Percentiles rank a stretch among this genome's conserved stretches.
phyloP scores from a whole-genome alignment of 2,797 vertebrate genomes.

The Falco berigora region DNA sequence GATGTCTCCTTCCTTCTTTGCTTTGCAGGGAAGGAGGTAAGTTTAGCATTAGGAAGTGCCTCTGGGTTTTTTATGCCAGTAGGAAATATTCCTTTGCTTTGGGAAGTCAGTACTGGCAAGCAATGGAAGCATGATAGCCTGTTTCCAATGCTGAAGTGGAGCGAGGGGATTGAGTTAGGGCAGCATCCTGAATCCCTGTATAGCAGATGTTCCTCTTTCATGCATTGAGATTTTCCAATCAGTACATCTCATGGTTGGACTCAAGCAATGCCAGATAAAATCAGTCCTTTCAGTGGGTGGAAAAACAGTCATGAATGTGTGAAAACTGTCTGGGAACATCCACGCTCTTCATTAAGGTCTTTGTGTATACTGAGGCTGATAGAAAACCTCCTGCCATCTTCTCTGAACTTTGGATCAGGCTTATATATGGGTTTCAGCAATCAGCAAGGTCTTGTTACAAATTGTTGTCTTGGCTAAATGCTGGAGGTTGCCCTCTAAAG shows the following conservation, averaged over 20 bases:
- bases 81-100: neutral
- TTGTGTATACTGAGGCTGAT: neutral
- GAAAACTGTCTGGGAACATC: conserved; percentile 61
- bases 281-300: conserved; percentile 43
- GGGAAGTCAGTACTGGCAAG: neutral
- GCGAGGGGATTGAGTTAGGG: neutral
- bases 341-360: conserved; percentile 38
- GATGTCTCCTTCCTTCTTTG: neutral
- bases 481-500: neutral
- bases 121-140: neutral
- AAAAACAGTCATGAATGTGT: conserved; percentile 51
- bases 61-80: neutral
- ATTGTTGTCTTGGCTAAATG: neutral
- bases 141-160: neutral
- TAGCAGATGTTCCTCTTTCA: conserved; percentile 19
- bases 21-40: neutral
- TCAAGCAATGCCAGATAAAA: conserved; percentile 49
- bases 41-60: neutral
- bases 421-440: neutral
- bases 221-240: conserved; percentile 5
- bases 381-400: conserved; percentile 1
- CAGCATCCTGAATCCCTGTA: neutral
- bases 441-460: neutral
- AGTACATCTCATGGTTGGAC: conserved; percentile 28
- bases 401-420: neutral